phyloP scores from a whole-genome alignment of 2,113 vertebrate genomes.

The Pachypanchax playfairii region DNA sequence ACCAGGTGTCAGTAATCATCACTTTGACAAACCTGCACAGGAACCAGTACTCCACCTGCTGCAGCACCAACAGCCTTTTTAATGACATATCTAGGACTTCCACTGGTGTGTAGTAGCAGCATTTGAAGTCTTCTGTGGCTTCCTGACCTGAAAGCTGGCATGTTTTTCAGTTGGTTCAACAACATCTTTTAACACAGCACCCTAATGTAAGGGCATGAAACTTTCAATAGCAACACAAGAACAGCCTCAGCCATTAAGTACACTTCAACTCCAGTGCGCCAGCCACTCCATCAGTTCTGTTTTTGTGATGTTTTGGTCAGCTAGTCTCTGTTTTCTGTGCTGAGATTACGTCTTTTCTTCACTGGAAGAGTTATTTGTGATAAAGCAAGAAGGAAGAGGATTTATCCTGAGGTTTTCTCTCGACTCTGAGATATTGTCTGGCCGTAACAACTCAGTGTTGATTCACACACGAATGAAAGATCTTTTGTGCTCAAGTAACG shows the following conservation, averaged over 20 bases:
- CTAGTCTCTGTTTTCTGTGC: not conserved
- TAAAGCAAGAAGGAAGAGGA: not conserved
- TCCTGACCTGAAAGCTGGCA: constrained; percentile 15
- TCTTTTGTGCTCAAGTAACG: constrained; percentile 7
- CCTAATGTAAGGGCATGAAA: constrained; percentile 34
- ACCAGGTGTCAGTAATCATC: too few species aligned
- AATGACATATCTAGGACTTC: too few species aligned
- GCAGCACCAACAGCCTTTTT: too few species aligned
- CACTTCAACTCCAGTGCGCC: constrained; percentile 17
- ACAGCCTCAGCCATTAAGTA: constrained; percentile 28
- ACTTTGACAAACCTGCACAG: too few species aligned
- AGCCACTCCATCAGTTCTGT: constrained; percentile 10
- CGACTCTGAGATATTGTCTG: not conserved
- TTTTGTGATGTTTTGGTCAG: constrained; percentile 19
- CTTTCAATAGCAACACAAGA: constrained; percentile 40
- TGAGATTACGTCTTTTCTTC: not conserved
- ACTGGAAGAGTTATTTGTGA: constrained; percentile 1
- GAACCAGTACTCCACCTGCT: not conserved
- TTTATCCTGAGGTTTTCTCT: not conserved
- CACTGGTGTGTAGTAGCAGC: not conserved
- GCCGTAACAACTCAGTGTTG: constrained; percentile 6
- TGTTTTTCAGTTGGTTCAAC: constrained; percentile 28
- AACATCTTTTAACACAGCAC: constrained; percentile 24
- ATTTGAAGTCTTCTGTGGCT: constrained; percentile 21
- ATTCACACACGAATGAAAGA: not conserved